A percentile compares a stretch with the other conserved stretches of the same genome.
Evolutionary conservation across 2,797 vertebrate genomes (phyloP).

Genomic region (Phrynocephalus forsythii): DNA sequence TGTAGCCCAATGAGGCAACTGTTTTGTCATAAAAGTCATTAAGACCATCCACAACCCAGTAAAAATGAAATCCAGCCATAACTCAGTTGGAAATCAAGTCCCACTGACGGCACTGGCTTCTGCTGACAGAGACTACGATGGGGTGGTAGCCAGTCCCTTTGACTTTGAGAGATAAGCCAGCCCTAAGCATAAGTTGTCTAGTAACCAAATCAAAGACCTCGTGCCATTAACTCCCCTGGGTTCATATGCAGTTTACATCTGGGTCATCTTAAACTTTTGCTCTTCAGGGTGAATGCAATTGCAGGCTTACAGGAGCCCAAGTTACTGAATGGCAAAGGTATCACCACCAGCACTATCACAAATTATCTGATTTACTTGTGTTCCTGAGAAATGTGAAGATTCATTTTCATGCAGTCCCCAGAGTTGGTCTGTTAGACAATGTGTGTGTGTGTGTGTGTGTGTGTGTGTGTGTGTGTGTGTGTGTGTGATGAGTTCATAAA

Average conservation of each 20-base stretch:
- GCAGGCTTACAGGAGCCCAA: neutral
- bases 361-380: conserved; percentile 27
- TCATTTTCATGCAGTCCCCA: neutral
- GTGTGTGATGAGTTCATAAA: conserved; percentile 23
- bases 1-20: neutral
- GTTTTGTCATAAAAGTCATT: neutral
- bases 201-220: neutral
- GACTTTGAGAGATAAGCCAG: neutral
- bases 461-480: conserved; percentile 22
- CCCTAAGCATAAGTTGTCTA: neutral
- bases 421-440: conserved; percentile 45
- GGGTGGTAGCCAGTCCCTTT: neutral
- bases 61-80: neutral
- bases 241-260: neutral
- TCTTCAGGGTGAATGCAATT: neutral
- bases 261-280: neutral
- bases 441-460: neutral
- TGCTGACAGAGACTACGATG: too few relatives aligned
- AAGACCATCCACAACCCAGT: neutral
- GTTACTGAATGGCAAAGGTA: neutral
- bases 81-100: neutral
- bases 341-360: too few relatives aligned
- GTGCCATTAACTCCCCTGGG: neutral
- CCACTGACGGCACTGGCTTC: neutral
- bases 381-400: neutral